Percentiles rank a stretch among this genome's conserved stretches.
Evolutionary conservation across 2,888 invertebrate species (phyloP).

Genomic region (Meliscaeva auricollis): DNA sequence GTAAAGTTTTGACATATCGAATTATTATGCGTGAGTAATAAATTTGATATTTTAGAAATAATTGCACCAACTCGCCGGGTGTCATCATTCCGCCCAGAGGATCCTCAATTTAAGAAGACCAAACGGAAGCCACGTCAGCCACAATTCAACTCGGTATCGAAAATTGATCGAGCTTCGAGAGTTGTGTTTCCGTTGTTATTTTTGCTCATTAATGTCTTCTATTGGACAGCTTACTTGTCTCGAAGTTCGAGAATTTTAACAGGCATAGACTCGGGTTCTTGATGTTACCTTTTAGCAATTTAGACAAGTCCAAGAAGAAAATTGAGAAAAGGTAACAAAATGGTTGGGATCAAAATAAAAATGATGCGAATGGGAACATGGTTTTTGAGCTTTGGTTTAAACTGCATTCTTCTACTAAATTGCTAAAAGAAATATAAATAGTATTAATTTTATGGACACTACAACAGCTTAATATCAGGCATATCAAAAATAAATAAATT

Average conservation of each 20-base stretch:
- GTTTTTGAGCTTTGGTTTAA: slow-evolving; percentile 34
- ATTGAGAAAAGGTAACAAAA: slow-evolving; percentile 41
- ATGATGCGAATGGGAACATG: not conserved
- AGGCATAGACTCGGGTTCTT: slow-evolving; percentile 81
- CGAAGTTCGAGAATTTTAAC: slow-evolving; percentile 85
- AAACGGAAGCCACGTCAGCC: slow-evolving; percentile 84
- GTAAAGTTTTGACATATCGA: slow-evolving; percentile 52
- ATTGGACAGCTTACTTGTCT: slow-evolving; percentile 91
- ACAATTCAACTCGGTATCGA: slow-evolving; percentile 91
- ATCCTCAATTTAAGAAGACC: slow-evolving; percentile 81
- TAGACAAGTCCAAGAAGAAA: slow-evolving; percentile 82
- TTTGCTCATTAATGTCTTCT: slow-evolving; percentile 90
- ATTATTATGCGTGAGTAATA: not conserved
- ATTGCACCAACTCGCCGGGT: slow-evolving; percentile 78
- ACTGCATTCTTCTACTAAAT: slow-evolving; percentile 72
- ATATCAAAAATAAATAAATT: not conserved
- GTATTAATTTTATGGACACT: slow-evolving; percentile 49
- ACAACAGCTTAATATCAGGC: slow-evolving; percentile 49
- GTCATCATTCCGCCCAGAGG: slow-evolving; percentile 81
- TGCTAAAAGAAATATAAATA: slow-evolving; percentile 56
- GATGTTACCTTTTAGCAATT: slow-evolving; percentile 84
- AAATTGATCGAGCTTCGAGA: slow-evolving; percentile 90
- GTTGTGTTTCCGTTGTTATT: slow-evolving; percentile 91
- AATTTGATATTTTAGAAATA: slow-evolving; percentile 35
- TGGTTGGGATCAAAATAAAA: slow-evolving; percentile 18